Evolutionary conservation across 2,797 vertebrate species (phyloP).

Genomic region (Rhabdophis nuchalis): DNA sequence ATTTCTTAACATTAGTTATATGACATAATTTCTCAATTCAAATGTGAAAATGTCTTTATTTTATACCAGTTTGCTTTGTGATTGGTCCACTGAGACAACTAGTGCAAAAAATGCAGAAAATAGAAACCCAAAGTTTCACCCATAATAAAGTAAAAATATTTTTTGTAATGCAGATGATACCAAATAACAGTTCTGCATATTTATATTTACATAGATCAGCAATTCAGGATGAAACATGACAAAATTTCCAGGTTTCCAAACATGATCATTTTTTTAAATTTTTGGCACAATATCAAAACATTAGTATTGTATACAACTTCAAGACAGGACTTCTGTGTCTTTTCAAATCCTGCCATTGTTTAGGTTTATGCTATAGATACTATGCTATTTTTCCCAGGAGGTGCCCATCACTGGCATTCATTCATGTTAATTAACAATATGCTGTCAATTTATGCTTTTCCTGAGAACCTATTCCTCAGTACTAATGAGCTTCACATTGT

Average conservation of each 20-base stretch:
- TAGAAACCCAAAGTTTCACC: background rate
- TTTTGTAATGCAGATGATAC: background rate
- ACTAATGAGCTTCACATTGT: background rate
- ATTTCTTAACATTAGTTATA: background rate
- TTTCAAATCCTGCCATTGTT: background rate
- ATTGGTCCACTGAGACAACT: background rate
- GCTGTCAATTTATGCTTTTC: background rate
- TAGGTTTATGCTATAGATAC: background rate
- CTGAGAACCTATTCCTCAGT: background rate
- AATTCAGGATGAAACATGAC: background rate
- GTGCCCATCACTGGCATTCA: background rate
- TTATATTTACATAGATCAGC: background rate
- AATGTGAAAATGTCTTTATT: background rate
- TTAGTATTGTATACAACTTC: background rate
- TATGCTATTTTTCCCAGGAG: background rate
- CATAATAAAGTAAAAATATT: background rate
- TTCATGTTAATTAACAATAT: background rate
- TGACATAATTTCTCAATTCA: background rate
- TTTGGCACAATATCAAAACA: background rate
- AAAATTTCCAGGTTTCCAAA: background rate
- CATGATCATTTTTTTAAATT: background rate
- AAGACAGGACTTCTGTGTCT: background rate
- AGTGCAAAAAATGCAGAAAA: background rate
- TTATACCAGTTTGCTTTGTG: background rate
- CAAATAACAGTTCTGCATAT: background rate